Conservation (phyloP, 2,888 invertebrate genomes). For the Sminthurinus aureus region DNA sequence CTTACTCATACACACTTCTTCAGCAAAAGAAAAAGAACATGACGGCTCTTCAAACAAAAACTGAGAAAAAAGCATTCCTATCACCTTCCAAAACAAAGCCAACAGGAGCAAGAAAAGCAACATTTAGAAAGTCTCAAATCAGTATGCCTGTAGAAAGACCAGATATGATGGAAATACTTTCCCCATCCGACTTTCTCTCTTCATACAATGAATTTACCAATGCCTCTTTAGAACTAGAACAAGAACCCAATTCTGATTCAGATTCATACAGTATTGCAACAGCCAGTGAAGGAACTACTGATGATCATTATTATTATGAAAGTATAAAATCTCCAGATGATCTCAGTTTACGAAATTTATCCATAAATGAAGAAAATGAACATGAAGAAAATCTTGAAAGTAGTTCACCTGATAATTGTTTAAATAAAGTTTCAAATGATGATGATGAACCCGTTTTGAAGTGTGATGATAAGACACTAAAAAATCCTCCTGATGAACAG, state of each 20-base stretch:
- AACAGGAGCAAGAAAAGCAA: neutral
- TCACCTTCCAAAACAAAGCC: neutral
- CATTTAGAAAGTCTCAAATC: slow-evolving; percentile 52
- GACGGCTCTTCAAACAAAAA: slow-evolving; percentile 38
- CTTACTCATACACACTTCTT: slow-evolving; percentile 53
- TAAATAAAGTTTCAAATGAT: no score
- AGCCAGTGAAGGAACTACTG: neutral
- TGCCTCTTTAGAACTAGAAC: neutral
- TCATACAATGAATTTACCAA: neutral
- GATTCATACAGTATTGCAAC: neutral
- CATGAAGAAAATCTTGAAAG: no score
- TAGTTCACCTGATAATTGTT: no score
- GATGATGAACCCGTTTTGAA: no score
- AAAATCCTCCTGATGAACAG: no score
- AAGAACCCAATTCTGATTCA: neutral
- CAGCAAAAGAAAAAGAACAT: slow-evolving; percentile 52
- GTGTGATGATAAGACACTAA: no score
- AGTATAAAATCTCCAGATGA: no score
- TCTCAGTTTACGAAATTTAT: no score
- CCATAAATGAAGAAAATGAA: no score
- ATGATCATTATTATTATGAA: no score
- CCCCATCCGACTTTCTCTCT: neutral
- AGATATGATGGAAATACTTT: neutral
- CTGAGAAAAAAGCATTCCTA: neutral
- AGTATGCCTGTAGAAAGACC: slow-evolving; percentile 48